Evolutionary conservation across 2,113 vertebrate species (phyloP).

Genomic region (Seriola aureovittata): DNA sequence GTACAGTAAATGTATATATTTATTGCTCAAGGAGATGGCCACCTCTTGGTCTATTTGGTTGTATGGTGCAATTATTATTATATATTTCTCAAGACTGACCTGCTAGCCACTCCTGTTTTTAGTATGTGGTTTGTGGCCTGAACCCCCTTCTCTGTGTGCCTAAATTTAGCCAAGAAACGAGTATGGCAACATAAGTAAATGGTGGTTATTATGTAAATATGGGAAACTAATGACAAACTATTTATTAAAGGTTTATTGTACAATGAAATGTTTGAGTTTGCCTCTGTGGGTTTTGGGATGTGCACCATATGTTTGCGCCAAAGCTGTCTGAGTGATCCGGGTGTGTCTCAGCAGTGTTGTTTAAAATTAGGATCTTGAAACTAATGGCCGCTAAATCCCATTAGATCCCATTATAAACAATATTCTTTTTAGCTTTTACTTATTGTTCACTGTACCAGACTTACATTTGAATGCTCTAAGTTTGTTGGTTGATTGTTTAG

Average conservation of each 20-base stretch:
- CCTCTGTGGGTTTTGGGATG: constrained; percentile 37
- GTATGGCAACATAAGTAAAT: constrained; percentile 78
- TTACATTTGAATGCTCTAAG: constrained; percentile 13
- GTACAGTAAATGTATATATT: constrained; percentile 74
- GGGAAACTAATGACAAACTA: constrained; percentile 87
- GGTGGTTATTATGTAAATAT: constrained; percentile 85
- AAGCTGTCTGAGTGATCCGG: background rate
- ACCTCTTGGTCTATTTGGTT: constrained; percentile 67
- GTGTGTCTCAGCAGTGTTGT: background rate
- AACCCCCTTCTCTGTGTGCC: constrained; percentile 80
- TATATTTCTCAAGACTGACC: constrained; percentile 73
- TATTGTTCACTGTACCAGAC: background rate
- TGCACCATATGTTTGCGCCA: background rate
- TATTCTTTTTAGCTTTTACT: background rate
- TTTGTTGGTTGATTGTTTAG: constrained; percentile 15
- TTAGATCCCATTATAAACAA: constrained; percentile 15
- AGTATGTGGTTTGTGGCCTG: constrained; percentile 80
- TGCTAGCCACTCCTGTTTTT: constrained; percentile 79
- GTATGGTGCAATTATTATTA: constrained; percentile 66
- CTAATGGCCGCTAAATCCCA: constrained; percentile 20
- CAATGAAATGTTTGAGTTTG: constrained; percentile 68
- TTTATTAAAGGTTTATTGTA: constrained; percentile 90
- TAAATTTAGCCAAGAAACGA: constrained; percentile 83
- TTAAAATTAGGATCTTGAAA: background rate
- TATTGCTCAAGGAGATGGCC: constrained; percentile 67